These are phyloP conservation scores for Neodon shergylaensis DNA, from an alignment of 2,113 vertebrate species.

Conservation along the genomic window DNA sequence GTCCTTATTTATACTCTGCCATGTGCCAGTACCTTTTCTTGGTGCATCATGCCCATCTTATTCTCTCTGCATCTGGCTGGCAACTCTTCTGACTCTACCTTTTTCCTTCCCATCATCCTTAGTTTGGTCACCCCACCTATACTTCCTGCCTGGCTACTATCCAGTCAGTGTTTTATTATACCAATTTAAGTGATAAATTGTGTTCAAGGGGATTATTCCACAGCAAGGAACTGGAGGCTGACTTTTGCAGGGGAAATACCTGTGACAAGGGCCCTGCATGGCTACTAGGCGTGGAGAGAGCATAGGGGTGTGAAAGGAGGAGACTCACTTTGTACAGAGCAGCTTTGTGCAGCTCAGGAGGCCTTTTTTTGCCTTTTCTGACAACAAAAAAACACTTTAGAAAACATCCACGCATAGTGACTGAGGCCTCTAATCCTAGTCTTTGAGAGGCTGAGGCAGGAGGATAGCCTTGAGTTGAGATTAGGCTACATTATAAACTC, in stretches of 20 bases:
- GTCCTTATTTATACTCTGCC: too few species aligned
- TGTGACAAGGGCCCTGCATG: neutral
- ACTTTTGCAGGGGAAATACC: neutral
- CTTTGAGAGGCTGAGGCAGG: neutral
- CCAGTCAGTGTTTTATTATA: too few species aligned
- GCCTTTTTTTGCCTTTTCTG: neutral
- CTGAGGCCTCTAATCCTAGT: neutral
- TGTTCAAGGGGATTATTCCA: too few species aligned
- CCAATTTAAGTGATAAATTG: too few species aligned
- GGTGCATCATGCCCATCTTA: too few species aligned
- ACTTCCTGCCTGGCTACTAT: too few species aligned
- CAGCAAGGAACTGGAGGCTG: neutral
- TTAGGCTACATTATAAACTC: neutral
- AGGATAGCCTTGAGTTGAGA: neutral
- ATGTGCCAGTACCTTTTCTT: too few species aligned
- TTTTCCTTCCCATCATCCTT: too few species aligned
- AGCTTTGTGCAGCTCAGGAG: neutral
- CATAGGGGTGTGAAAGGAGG: neutral
- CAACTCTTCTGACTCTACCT: too few species aligned
- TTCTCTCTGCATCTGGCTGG: too few species aligned
- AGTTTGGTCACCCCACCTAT: too few species aligned
- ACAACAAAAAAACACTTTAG: conserved; percentile 45
- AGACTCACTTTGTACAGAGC: neutral
- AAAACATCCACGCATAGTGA: neutral
- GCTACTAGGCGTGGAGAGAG: neutral